Conservation (phyloP, 2,888 invertebrate species). For the Xestoiulus laeticollis region DNA sequence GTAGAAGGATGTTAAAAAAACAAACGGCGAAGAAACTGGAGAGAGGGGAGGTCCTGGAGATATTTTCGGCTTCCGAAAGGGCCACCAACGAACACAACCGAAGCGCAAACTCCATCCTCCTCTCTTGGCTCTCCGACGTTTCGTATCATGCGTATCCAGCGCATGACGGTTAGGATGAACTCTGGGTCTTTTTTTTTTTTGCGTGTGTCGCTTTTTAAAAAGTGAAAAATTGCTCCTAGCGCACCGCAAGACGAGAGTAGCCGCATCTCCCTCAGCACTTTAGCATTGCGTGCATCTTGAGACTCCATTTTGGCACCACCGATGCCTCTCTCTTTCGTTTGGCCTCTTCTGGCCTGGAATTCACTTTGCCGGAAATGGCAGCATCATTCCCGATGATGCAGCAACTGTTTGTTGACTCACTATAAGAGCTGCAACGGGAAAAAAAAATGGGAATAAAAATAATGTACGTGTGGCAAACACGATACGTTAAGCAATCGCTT, state of each 20-base stretch:
- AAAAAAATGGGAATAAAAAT: neutral
- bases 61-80: neutral
- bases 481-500: neutral
- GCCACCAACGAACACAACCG: neutral
- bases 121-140: slow-evolving; percentile 25
- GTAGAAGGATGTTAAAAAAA: slow-evolving; percentile 42
- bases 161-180: slow-evolving; percentile 30
- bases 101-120: neutral
- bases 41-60: slow-evolving; percentile 2
- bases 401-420: slow-evolving; percentile 55
- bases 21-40: slow-evolving; percentile 3
- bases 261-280: neutral
- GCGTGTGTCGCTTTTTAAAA: slow-evolving; percentile 25
- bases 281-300: neutral
- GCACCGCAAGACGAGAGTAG: neutral
- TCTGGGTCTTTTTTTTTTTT: neutral
- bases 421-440: slow-evolving; percentile 53
- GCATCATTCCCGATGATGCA: slow-evolving; percentile 50
- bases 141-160: slow-evolving; percentile 34
- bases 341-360: neutral
- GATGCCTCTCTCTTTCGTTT: neutral
- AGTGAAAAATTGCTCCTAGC: slow-evolving; percentile 21
- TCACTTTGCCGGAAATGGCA: slow-evolving; percentile 48
- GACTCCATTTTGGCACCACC: slow-evolving; percentile 45
- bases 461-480: neutral